Conservation (phyloP, 1,140 invertebrate species). For the Conus ventricosus region DNA sequence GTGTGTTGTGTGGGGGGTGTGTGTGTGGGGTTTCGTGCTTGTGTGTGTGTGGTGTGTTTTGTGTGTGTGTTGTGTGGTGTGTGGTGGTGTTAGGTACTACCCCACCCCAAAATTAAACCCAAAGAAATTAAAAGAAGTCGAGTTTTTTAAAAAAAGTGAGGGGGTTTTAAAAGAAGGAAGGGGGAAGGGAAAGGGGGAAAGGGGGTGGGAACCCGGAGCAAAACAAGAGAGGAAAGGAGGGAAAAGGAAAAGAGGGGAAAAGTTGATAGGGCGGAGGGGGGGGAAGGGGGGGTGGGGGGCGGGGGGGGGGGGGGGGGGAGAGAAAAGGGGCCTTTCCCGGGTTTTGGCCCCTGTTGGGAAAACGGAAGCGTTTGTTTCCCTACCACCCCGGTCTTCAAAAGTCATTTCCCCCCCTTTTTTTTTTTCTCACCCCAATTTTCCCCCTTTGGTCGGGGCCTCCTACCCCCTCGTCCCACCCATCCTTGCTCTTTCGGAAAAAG, state of each 20-base stretch:
- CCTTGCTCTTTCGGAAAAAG: too few relatives aligned
- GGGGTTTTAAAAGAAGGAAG: background rate
- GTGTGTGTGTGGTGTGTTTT: too few relatives aligned
- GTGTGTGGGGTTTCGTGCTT: too few relatives aligned
- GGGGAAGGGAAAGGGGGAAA: slow-evolving; percentile 21
- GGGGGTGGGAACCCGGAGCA: background rate
- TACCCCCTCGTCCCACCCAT: too few relatives aligned
- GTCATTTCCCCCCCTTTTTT: background rate
- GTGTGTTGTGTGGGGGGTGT: too few relatives aligned
- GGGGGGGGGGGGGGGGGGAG: too few relatives aligned
- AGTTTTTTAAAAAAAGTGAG: background rate
- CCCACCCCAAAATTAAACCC: background rate
- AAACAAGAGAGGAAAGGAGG: background rate
- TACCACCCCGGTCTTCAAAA: background rate
- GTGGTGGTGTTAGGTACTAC: too few relatives aligned
- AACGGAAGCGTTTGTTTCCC: background rate
- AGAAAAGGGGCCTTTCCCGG: too few relatives aligned
- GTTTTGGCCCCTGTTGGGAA: background rate
- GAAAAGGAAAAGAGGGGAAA: background rate
- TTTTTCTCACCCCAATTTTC: background rate
- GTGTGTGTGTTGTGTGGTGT: too few relatives aligned
- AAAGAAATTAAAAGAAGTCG: background rate
- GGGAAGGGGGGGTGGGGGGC: too few relatives aligned
- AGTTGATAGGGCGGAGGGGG: background rate
- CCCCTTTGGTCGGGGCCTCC: background rate